Percentiles rank a stretch among this genome's conserved stretches.
These are phyloP conservation scores for Cisticola juncidis DNA, from an alignment of 2,113 vertebrate genomes.

Conservation along the genomic window DNA sequence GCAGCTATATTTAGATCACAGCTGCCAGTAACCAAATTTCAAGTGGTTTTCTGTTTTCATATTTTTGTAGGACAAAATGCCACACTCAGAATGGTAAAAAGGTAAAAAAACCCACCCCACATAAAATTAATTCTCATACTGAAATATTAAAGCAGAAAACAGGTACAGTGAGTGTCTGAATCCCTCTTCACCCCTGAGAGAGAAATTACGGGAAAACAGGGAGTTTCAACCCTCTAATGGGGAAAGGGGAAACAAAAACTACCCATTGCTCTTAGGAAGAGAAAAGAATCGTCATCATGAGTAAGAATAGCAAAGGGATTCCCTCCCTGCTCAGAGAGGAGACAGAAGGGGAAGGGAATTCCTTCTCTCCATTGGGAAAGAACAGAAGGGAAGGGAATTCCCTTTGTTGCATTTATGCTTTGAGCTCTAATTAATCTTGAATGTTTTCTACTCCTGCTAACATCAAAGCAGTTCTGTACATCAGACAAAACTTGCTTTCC, in stretches of 20 bases:
- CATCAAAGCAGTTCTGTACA: constrained; percentile 18
- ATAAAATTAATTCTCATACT: background rate
- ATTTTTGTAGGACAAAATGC: constrained; percentile 17
- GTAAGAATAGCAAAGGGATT: constrained; percentile 54
- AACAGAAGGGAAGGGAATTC: constrained; percentile 62
- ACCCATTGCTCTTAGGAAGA: background rate
- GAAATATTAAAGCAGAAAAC: constrained; percentile 23
- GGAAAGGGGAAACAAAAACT: background rate
- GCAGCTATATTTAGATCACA: constrained; percentile 51
- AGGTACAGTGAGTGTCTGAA: background rate
- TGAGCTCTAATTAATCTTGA: constrained; percentile 65
- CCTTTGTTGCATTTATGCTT: constrained; percentile 47
- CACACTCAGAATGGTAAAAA: background rate
- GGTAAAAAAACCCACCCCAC: rapidly evolving
- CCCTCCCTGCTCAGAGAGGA: constrained; percentile 10
- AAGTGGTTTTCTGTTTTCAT: background rate
- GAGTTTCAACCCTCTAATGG: background rate
- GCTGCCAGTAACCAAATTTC: constrained; percentile 49
- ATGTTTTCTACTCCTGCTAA: constrained; percentile 56
- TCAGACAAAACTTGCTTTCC: constrained; percentile 22
- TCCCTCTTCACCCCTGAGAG: background rate
- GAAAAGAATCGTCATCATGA: background rate
- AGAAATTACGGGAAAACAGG: background rate
- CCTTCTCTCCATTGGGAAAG: constrained; percentile 40
- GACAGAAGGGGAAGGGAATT: constrained; percentile 57